Evolutionary conservation across 1,140 invertebrate species (phyloP).

Genomic region (Caerostris darwini): DNA sequence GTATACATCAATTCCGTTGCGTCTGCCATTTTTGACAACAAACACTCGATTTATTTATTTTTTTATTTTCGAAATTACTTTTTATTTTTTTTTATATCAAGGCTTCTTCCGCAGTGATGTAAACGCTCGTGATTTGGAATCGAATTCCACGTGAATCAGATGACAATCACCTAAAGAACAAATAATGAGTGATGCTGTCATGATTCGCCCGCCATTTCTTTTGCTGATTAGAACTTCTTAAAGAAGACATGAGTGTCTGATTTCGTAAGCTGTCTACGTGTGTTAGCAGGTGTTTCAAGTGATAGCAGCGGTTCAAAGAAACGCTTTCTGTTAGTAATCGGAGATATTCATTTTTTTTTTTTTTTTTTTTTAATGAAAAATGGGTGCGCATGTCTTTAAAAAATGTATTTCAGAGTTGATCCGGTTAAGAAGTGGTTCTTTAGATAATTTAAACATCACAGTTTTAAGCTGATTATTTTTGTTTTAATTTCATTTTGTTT

Average conservation of each 20-base stretch:
- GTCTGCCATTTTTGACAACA: background rate
- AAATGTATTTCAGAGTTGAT: no score
- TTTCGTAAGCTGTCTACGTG: background rate
- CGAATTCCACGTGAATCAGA: background rate
- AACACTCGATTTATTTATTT: slow-evolving; percentile 22
- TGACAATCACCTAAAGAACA: background rate
- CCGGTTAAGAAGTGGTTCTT: no score
- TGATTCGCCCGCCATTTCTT: background rate
- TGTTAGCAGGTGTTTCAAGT: background rate
- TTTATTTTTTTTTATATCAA: slow-evolving; percentile 11
- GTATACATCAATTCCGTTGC: background rate
- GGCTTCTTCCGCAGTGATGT: background rate
- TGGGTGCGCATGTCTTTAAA: no score
- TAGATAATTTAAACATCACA: no score
- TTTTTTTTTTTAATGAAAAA: no score
- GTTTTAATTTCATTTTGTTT: no score
- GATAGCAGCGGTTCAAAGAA: background rate
- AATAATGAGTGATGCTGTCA: background rate
- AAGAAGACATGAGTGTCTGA: background rate
- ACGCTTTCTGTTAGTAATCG: background rate
- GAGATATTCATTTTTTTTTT: no score
- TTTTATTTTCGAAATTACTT: background rate
- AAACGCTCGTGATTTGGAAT: background rate
- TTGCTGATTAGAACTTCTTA: background rate
- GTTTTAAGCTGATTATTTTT: no score